Conservation (phyloP, 2,113 vertebrate species). For the Lagenorhynchus albirostris region DNA sequence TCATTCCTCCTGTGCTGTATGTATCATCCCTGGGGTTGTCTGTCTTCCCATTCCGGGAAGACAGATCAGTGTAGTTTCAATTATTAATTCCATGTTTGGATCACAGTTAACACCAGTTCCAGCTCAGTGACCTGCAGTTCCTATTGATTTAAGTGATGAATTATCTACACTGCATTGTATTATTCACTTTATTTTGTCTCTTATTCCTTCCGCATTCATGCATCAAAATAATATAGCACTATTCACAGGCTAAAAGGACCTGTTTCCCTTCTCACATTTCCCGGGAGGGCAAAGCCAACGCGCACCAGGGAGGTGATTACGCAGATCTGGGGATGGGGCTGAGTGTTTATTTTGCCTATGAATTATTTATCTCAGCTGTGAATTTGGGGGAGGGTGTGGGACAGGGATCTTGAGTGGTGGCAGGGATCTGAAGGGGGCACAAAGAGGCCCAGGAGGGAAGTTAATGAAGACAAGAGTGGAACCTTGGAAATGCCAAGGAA, state of each 20-base stretch:
- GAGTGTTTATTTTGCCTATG: conserved; percentile 53
- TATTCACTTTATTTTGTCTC: conserved; percentile 79
- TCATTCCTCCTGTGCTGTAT: conserved; percentile 45
- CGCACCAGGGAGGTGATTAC: conserved; percentile 51
- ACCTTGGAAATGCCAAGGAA: background rate
- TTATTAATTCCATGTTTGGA: conserved; percentile 76
- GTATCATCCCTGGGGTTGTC: conserved; percentile 69
- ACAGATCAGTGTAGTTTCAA: conserved; percentile 65
- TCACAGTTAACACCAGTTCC: conserved; percentile 71
- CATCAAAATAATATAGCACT: conserved; percentile 73
- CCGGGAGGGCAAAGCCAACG: conserved; percentile 54
- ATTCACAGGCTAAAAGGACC: conserved; percentile 49
- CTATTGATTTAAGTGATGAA: conserved; percentile 76
- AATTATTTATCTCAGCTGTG: conserved; percentile 47
- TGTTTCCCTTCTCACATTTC: conserved; percentile 50
- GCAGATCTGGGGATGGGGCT: background rate
- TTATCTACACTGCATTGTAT: conserved; percentile 73
- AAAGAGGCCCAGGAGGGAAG: background rate
- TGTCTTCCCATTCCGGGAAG: conserved; percentile 73
- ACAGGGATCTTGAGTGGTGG: background rate
- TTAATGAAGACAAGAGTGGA: background rate
- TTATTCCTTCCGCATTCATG: conserved; percentile 73
- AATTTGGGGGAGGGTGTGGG: background rate
- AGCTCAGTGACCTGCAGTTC: conserved; percentile 77
- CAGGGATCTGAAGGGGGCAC: background rate